phyloP scores from a whole-genome alignment of 2,888 invertebrate genomes.

The Drosophila hamatofila region DNA sequence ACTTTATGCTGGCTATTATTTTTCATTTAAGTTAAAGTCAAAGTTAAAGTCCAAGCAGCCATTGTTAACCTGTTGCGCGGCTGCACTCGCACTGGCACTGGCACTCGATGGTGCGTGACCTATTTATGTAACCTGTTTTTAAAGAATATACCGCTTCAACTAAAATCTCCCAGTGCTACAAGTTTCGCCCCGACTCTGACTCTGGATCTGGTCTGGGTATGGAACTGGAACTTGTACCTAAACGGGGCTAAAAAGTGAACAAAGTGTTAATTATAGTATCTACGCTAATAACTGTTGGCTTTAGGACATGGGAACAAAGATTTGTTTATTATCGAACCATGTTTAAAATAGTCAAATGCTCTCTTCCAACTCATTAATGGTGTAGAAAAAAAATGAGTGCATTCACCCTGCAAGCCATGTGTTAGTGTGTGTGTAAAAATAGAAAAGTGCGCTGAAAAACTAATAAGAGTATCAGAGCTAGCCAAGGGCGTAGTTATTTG shows the following conservation, averaged over 20 bases:
- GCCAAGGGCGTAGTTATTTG: slow-evolving; percentile 50
- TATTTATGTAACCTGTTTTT: slow-evolving; percentile 84
- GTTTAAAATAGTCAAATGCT: slow-evolving; percentile 37
- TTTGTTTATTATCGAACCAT: slow-evolving; percentile 51
- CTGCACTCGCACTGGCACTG: slow-evolving; percentile 33
- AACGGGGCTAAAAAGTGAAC: slow-evolving; percentile 34
- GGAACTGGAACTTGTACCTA: slow-evolving; percentile 24
- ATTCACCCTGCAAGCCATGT: slow-evolving; percentile 77
- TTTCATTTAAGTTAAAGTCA: slow-evolving; percentile 29
- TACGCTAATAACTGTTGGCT: slow-evolving; percentile 19
- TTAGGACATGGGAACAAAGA: slow-evolving; percentile 20
- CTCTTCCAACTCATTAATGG: slow-evolving; percentile 20
- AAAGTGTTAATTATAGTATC: slow-evolving; percentile 70
- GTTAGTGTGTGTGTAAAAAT: slow-evolving; percentile 37
- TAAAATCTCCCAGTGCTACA: slow-evolving; percentile 57
- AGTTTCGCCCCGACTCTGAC: slow-evolving; percentile 59
- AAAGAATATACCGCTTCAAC: slow-evolving; percentile 66
- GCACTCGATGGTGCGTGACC: slow-evolving; percentile 80
- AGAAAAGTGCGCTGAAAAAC: slow-evolving; percentile 62
- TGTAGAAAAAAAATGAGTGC: slow-evolving; percentile 71
- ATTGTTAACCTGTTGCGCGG: slow-evolving; percentile 74
- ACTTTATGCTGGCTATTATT: slow-evolving; percentile 34
- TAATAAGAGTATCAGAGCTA: slow-evolving; percentile 47
- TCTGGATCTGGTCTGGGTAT: slow-evolving; percentile 23
- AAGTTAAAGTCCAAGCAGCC: slow-evolving; percentile 32